A percentile compares a stretch with the other conserved stretches of the same genome.
These are phyloP conservation scores for Drosophila chauvacae DNA, from an alignment of 1,140 invertebrate genomes.

Conservation along the genomic window DNA sequence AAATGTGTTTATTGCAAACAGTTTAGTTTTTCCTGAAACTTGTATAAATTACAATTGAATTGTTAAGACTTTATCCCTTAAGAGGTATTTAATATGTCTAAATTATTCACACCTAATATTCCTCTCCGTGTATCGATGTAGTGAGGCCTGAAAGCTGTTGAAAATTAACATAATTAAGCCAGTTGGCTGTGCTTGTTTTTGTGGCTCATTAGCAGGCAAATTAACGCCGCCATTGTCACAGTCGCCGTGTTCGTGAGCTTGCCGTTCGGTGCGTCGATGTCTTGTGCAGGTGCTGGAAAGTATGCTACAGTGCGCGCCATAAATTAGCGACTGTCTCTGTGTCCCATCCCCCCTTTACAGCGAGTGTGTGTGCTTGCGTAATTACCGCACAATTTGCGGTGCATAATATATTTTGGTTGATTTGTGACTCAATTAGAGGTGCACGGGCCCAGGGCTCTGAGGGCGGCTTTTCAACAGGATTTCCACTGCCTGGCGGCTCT, in stretches of 20 bases:
- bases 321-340: slow-evolving; percentile 66
- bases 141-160: slow-evolving; percentile 15
- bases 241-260: slow-evolving; percentile 12
- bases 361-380: slow-evolving; percentile 32
- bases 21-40: too few relatives aligned
- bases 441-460: slow-evolving; percentile 9
- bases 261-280: slow-evolving; percentile 34
- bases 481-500: slow-evolving; percentile 61
- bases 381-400: slow-evolving; percentile 75
- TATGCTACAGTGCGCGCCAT: slow-evolving; percentile 72
- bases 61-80: too few relatives aligned
- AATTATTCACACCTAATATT: not conserved
- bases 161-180: slow-evolving; percentile 75
- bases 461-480: slow-evolving; percentile 46
- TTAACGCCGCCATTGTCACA: slow-evolving; percentile 66
- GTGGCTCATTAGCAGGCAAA: slow-evolving; percentile 75
- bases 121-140: slow-evolving; percentile 5
- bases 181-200: slow-evolving; percentile 56
- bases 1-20: too few relatives aligned
- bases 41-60: too few relatives aligned
- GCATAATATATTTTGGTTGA: slow-evolving; percentile 83
- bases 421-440: slow-evolving; percentile 84
- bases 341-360: not conserved
- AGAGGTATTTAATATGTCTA: too few relatives aligned
- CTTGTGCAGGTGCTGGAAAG: slow-evolving; percentile 67